These are phyloP conservation scores for Dinoponera quadriceps DNA, from an alignment of 1,140 invertebrate genomes.

Conservation along the genomic window DNA sequence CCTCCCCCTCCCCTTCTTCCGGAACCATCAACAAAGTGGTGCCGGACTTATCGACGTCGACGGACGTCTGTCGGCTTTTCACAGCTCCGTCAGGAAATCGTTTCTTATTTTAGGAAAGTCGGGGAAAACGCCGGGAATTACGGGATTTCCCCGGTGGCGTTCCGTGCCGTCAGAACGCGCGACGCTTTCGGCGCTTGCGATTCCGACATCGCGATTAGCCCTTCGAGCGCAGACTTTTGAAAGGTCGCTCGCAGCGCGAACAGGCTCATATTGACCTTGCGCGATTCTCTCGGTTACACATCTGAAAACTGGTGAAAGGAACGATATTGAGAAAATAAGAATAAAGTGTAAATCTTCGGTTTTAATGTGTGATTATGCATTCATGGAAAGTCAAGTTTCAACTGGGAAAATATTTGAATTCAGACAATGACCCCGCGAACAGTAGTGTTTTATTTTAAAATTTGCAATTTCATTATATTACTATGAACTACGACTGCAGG, in stretches of 20 bases:
- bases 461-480: no score
- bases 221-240: slow-evolving; percentile 6
- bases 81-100: slow-evolving; percentile 1
- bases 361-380: no score
- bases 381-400: no score
- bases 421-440: no score
- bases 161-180: no score
- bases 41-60: slow-evolving; percentile 66
- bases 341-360: no score
- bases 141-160: not conserved
- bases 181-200: not conserved
- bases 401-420: no score
- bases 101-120: slow-evolving; percentile 41
- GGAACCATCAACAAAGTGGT: slow-evolving; percentile 59
- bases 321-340: slow-evolving; percentile 21
- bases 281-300: no score
- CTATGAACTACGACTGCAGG: no score
- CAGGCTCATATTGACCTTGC: no score
- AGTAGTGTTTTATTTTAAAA: no score
- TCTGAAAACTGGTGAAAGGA: no score
- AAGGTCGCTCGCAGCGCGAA: not conserved
- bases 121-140: not conserved
- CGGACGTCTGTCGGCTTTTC: slow-evolving; percentile 39
- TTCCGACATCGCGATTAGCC: not conserved
- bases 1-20: not conserved